Evolutionary conservation across 2,888 invertebrate species (phyloP), one percentile per base, ranked within the genome.

Genomic region (Euspilapteryx auroguttella): DNA sequence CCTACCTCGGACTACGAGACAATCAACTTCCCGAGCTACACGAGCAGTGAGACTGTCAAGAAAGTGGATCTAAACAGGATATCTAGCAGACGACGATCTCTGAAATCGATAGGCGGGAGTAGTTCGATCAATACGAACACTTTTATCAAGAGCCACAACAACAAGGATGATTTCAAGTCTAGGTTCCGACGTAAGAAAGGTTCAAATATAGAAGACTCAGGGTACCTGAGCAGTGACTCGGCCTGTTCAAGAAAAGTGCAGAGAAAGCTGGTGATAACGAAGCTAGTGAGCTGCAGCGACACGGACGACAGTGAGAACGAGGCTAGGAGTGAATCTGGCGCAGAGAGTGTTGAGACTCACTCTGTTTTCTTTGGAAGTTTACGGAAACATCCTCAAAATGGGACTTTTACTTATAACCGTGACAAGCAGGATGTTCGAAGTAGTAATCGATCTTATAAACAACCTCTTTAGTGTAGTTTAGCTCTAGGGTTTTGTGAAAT

Each of bases 291-390:
- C 62, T 79, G 82, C 44, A 82, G 87, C 57, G 88, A 82, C 45
- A 88, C 88, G 35, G 89, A 88, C 35, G 89, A 89, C 49, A 86
- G 85, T n/a, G 80, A 84, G 35, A 85, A 85, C 21, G 89, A 89
- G 48, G 90, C 86, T 6, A 81, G 87, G 36, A 89, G 90, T 64
- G 91, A 91, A 64, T 91, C 90, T 13, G 91, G 91, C 1, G 91
- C 87, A 3, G 91, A 91, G 52, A 91, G 90, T 64, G 77, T 90
- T 14, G 91, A 89, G 47, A 91, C 91, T 1, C 89, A 91, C 63
- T 91, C 90, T 3, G 90, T 91, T 22, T 87, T 89, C 50, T 90
- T 89, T 44, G 89, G 87, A 26, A 86, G 83, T 52, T 84, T 85
- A 45, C 68, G 83, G 34, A 83, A 81, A 33, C 41, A 49, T 24